Conservation (phyloP, 2,797 vertebrate genomes). For the Esox lucius region DNA sequence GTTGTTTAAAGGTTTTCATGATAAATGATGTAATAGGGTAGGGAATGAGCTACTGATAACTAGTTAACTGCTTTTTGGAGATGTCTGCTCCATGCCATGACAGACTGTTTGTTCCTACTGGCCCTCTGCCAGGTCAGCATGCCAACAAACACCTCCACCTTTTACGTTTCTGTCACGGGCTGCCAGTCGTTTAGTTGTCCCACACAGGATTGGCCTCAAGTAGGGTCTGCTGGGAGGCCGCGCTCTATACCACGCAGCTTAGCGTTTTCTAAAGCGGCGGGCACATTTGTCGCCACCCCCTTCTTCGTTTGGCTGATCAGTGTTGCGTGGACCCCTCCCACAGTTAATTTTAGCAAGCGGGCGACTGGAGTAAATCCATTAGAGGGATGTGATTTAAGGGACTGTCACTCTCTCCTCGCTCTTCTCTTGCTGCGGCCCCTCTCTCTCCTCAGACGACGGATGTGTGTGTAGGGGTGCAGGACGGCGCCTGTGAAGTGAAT, state of each 20-base stretch:
- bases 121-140: background rate
- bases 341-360: slow-evolving; percentile 43
- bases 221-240: background rate
- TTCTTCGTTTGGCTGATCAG: slow-evolving; percentile 25
- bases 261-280: slow-evolving; percentile 36
- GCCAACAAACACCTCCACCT: background rate
- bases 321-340: slow-evolving; percentile 28
- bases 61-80: no score
- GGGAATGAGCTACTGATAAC: no score
- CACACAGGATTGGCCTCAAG: background rate
- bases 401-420: background rate
- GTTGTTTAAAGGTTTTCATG: no score
- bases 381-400: slow-evolving; percentile 45
- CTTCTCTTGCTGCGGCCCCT: background rate
- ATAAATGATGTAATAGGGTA: no score
- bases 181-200: slow-evolving; percentile 1
- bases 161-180: background rate
- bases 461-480: background rate
- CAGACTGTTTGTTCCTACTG: background rate
- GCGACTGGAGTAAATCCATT: slow-evolving; percentile 51
- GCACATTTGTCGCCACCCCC: slow-evolving; percentile 18
- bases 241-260: slow-evolving; percentile 10
- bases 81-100: no score
- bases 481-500: background rate
- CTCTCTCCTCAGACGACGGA: background rate